These are phyloP conservation scores for Mugil cephalus DNA, from an alignment of 2,113 vertebrate species.

Conservation along the genomic window DNA sequence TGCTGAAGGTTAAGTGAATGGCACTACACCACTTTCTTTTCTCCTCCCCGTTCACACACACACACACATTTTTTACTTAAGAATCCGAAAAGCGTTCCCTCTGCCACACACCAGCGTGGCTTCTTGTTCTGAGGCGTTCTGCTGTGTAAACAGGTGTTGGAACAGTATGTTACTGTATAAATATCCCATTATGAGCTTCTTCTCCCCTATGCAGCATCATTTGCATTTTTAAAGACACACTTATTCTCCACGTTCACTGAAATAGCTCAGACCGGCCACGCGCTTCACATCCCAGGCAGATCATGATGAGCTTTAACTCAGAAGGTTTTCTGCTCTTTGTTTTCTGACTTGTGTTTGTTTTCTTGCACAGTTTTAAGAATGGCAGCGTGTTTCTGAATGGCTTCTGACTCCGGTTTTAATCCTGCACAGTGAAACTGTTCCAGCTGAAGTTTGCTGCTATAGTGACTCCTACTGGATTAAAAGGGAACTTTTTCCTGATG, in stretches of 20 bases:
- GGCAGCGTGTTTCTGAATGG: slow-evolving; percentile 4
- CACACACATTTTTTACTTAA: background rate
- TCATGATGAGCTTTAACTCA: background rate
- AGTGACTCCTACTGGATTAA: slow-evolving; percentile 65
- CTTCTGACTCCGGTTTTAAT: slow-evolving; percentile 13
- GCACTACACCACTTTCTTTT: background rate
- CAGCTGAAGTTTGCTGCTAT: slow-evolving; percentile 32
- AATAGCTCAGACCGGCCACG: background rate
- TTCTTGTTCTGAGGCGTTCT: background rate
- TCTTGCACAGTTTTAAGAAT: slow-evolving; percentile 31
- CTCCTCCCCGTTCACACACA: background rate
- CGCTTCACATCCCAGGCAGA: no score
- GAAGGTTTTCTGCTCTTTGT: background rate
- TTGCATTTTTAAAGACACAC: slow-evolving; percentile 43
- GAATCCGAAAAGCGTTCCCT: slow-evolving; percentile 18
- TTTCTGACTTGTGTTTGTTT: background rate
- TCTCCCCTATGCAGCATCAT: slow-evolving; percentile 2
- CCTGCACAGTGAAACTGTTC: background rate
- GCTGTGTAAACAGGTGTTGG: slow-evolving; percentile 47
- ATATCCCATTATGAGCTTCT: slow-evolving; percentile 7
- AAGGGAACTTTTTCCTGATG: background rate
- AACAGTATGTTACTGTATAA: slow-evolving; percentile 27
- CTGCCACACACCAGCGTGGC: background rate
- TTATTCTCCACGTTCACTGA: background rate
- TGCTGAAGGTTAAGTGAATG: slow-evolving; percentile 17